Evolutionary conservation across 2,797 vertebrate genomes (phyloP).

Genomic region (Etheostoma nigrum): DNA sequence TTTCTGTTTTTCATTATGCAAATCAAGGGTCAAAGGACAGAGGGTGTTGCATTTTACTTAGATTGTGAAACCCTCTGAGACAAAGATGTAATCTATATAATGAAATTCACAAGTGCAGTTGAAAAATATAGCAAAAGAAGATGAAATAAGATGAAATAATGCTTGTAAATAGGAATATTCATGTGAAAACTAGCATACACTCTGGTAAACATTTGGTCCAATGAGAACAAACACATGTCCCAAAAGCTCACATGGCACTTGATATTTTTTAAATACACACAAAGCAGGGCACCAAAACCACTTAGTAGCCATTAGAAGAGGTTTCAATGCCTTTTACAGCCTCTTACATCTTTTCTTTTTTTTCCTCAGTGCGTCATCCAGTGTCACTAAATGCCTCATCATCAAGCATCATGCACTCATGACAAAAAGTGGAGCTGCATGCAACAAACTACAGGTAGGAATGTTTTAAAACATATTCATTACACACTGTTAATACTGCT

Average conservation of each 20-base stretch:
- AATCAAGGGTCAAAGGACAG: background rate
- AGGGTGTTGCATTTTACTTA: background rate
- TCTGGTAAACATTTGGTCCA: too few species aligned
- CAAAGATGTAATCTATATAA: background rate
- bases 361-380: slow-evolving; percentile 62
- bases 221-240: too few species aligned
- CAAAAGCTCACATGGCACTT: background rate
- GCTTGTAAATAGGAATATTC: background rate
- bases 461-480: background rate
- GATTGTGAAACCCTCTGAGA: slow-evolving; percentile 1
- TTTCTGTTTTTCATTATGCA: background rate
- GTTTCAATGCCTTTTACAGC: background rate
- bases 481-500: background rate
- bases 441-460: slow-evolving; percentile 82
- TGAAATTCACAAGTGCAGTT: background rate
- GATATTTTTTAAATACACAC: background rate
- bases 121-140: background rate
- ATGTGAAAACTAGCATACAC: background rate
- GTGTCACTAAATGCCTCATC: slow-evolving; percentile 83
- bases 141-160: background rate
- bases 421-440: slow-evolving; percentile 65
- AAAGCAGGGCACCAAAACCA: background rate
- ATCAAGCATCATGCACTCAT: slow-evolving; percentile 76
- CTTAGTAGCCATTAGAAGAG: background rate
- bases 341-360: slow-evolving; percentile 2